Conservation (phyloP, 2,113 vertebrate species). For the Cygnus buccinator region DNA sequence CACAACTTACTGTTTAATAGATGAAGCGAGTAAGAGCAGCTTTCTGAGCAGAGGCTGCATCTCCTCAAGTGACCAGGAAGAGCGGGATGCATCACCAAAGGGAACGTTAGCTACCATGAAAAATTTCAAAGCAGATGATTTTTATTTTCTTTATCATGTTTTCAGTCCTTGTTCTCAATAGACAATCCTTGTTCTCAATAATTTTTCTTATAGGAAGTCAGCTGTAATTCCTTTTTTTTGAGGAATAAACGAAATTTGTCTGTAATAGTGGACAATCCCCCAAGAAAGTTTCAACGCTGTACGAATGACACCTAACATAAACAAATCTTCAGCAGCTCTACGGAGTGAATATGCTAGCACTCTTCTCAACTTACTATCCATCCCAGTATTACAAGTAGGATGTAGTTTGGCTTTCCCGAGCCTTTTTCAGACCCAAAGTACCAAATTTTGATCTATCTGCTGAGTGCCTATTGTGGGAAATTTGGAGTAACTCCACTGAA, state of each 20-base stretch:
- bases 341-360: neutral
- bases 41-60: neutral
- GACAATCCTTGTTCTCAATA: neutral
- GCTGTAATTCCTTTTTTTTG: neutral
- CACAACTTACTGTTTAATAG: neutral
- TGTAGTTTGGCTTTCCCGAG: constrained; percentile 35
- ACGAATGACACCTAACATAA: neutral
- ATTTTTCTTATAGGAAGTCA: neutral
- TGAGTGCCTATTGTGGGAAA: constrained; percentile 56
- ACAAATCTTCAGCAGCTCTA: neutral
- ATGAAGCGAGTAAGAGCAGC: neutral
- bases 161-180: neutral
- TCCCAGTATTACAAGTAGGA: neutral
- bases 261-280: neutral
- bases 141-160: neutral
- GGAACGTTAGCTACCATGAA: neutral
- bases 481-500: constrained; percentile 63
- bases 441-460: constrained; percentile 45
- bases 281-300: neutral
- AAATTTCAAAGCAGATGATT: neutral
- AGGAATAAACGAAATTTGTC: neutral
- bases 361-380: neutral
- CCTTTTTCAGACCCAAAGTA: constrained; percentile 26
- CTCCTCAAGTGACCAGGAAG: neutral
- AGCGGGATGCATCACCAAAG: neutral